Percentiles rank a stretch among this genome's conserved stretches.
Conservation (phyloP, 1,140 invertebrate species). For the Branchinecta lindahli region DNA sequence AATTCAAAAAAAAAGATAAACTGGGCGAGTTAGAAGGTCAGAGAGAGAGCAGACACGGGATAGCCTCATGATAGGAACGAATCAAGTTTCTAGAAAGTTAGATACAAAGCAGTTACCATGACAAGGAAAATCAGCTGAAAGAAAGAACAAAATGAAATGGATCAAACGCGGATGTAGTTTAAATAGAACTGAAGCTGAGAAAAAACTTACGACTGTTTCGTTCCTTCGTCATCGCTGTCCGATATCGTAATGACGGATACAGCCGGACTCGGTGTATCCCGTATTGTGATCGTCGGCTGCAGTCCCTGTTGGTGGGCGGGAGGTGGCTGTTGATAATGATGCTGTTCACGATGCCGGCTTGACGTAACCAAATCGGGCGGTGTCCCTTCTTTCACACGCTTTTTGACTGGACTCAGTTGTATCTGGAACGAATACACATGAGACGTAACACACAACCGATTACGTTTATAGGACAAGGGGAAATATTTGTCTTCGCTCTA, state of each 20-base stretch:
- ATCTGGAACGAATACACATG: neutral
- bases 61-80: too few species aligned
- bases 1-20: too few species aligned
- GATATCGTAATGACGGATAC: constrained; percentile 94
- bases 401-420: constrained; percentile 90
- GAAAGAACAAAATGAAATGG: too few species aligned
- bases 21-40: too few species aligned
- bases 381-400: constrained; percentile 90
- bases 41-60: too few species aligned
- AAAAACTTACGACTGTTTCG: constrained; percentile 24
- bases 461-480: too few species aligned
- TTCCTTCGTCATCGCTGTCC: constrained; percentile 77
- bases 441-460: neutral
- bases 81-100: too few species aligned
- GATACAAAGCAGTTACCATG: too few species aligned
- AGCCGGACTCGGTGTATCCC: constrained; percentile 73
- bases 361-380: constrained; percentile 43
- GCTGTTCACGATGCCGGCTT: constrained; percentile 19
- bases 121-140: too few species aligned
- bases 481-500: too few species aligned
- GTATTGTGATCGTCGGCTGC: constrained; percentile 66
- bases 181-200: constrained; percentile 15
- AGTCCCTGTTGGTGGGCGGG: constrained; percentile 30
- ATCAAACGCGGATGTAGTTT: too few species aligned
- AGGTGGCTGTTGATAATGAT: constrained; percentile 32